Evolutionary conservation across 2,888 invertebrate genomes (phyloP), one percentile per base, ranked within the genome.

Genomic region (Catocala sponsa): DNA sequence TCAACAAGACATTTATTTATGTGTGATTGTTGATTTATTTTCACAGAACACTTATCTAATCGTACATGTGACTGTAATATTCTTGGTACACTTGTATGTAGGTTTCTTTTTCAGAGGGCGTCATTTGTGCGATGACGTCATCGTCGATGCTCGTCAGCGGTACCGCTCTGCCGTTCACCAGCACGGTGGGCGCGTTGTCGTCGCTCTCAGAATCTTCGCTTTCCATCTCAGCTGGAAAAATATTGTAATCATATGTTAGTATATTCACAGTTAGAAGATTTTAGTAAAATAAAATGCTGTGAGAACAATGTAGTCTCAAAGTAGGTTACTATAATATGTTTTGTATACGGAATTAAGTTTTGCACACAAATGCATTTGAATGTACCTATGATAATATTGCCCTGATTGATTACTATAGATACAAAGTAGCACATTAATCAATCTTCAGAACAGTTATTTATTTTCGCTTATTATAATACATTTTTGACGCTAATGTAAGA

Each of bases 41-140:
- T 57, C 38, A 63, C 51, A 70, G 54, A 64, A 68, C 46, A 62
- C 58, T 70, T 73, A 69, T 66, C 72, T 86, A 98, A 92, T 97
- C 97, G 83, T 97, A 97, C 95, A 98, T 97, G 88, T 98, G 97
- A 74, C 98, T 97, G 92, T 98, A 98, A 90, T 98, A 97, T 88
- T 99, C 98, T 87, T 99, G 98, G 87, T 98, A 98, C 48, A 98
- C 96, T 91, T 98, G 97, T 78, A 99, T 99, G 89, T 99, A 99
- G 44, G 97, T 97, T 85, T 98, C 98, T 91, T 98, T 99, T 87
- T 99, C 99, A 5, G 97, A 95, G 15, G 98, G 97, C 9, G 98
- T 97, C 99, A 99, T 99, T 88, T 97, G 96, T 0, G 97, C 97
- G 76, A 99, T 98, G 81, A 98, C 95, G 75, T 96, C 96, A 86